Percentiles rank a stretch among this genome's conserved stretches.
phyloP scores from a whole-genome alignment of 2,888 invertebrate genomes.

The Calameuta filiformis region DNA sequence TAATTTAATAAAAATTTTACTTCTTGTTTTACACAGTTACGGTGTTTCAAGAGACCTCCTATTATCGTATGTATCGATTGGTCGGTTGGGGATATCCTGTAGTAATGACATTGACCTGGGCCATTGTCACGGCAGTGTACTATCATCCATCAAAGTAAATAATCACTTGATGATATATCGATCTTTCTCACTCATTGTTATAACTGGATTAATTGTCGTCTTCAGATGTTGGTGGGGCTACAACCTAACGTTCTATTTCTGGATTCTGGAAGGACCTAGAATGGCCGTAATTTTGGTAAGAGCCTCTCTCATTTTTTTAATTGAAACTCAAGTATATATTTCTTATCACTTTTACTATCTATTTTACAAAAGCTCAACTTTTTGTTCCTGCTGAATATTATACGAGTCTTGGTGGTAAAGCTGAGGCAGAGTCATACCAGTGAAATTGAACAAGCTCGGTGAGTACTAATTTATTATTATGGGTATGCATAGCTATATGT shows the following conservation, averaged over 20 bases:
- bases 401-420: slow-evolving; percentile 82
- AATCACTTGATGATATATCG: background rate
- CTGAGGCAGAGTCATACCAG: slow-evolving; percentile 78
- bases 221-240: slow-evolving; percentile 86
- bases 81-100: slow-evolving; percentile 83
- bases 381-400: slow-evolving; percentile 81
- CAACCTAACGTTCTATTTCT: slow-evolving; percentile 82
- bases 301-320: background rate
- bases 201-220: background rate
- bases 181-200: background rate
- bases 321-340: slow-evolving; percentile 3
- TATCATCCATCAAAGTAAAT: slow-evolving; percentile 67
- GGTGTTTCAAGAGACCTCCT: slow-evolving; percentile 75
- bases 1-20: background rate
- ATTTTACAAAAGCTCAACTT: slow-evolving; percentile 76
- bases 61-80: slow-evolving; percentile 73
- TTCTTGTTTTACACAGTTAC: slow-evolving; percentile 65
- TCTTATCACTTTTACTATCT: background rate
- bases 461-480: slow-evolving; percentile 48
- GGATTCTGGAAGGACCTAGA: slow-evolving; percentile 92
- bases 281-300: slow-evolving; percentile 83
- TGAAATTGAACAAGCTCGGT: slow-evolving; percentile 81
- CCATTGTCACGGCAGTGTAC: slow-evolving; percentile 70
- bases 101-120: slow-evolving; percentile 77
- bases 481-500: background rate